Conservation (phyloP, 2,113 vertebrate species). For the Atractosteus spatula region DNA sequence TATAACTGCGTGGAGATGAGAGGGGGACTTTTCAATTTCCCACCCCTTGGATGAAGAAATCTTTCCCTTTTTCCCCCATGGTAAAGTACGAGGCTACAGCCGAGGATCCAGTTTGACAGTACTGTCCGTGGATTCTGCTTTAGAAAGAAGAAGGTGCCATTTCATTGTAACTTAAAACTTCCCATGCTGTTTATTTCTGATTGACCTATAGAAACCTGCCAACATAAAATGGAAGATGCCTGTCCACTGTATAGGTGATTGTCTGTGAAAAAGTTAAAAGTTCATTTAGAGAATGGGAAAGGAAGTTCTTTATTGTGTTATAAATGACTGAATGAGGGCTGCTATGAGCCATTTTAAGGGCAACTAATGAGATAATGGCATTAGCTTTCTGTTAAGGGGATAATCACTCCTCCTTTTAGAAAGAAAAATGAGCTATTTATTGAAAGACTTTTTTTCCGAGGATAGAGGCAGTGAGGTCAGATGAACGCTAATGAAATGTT, state of each 20-base stretch:
- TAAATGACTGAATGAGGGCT: constrained; percentile 9
- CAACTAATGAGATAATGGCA: constrained; percentile 19
- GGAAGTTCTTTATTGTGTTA: neutral
- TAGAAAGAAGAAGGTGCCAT: no score
- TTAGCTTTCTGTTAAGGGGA: constrained; percentile 16
- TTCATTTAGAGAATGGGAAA: neutral
- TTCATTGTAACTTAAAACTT: no score
- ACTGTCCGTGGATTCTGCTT: no score
- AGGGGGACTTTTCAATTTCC: no score
- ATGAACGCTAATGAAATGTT: constrained; percentile 32
- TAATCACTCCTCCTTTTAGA: constrained; percentile 21
- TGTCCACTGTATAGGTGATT: neutral
- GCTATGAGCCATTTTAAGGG: constrained; percentile 10
- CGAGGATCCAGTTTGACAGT: no score
- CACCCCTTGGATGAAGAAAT: no score
- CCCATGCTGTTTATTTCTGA: no score
- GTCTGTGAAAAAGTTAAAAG: neutral
- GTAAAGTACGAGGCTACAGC: no score
- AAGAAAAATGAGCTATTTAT: constrained; percentile 20
- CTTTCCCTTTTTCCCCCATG: no score
- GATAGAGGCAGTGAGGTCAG: constrained; percentile 13
- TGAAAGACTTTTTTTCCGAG: constrained; percentile 24
- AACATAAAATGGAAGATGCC: no score
- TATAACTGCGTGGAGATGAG: no score
- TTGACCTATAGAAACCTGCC: no score